Evolutionary conservation across 1,140 invertebrate species (phyloP), one percentile per base, ranked within the genome.

Genomic region (Saccostrea cuccullata): DNA sequence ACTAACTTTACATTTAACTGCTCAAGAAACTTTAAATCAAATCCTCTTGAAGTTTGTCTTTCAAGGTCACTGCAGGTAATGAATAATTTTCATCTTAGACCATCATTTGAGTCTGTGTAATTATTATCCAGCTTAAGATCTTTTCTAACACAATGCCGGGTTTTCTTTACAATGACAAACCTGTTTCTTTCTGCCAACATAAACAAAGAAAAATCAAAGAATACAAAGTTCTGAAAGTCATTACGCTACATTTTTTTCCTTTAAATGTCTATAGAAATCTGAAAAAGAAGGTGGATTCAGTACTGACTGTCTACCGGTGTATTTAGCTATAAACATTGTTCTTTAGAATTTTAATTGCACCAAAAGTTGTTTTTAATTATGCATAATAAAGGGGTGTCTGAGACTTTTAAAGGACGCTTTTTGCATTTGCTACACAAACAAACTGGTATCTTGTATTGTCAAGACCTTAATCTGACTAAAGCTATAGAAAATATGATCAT

Each of bases 401-500:
- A 36, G 30, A 77, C 36, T 77, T 26, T 77, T 77, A 36, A 77
- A 77, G 70, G 70, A 77, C 70, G 23, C 26, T 77, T 26, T 36
- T 77, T 77, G 70, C 70, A 77, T 77, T 77, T 77, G 70, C 26
- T 77, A 77, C 70, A 77, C 23, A 77, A 77, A 77, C 70, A 77
- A 36, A 77, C 70, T 36, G 15, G 15, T 77, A 77, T 77, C 70
- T 15, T 30, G 70, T 15, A 77, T 77, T 77, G 70, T 77, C 23
- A 77, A 26, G 26, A 26, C 70, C 26, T 15, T 77, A 77, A 77
- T 77, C 70, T 77, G 23, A 30, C 26, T 77, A 77, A 40, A 26
- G 70, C 70, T 77, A 30, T 77, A 77, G 70, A 77, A 77, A 77
- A 77, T 77, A 77, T 77, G 70, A 77, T 77, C 70, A 77, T 77